Percentiles rank a stretch among this genome's conserved stretches.
These are phyloP conservation scores for Ridgeia piscesae DNA, from an alignment of 1,140 invertebrate genomes.

Conservation along the genomic window DNA sequence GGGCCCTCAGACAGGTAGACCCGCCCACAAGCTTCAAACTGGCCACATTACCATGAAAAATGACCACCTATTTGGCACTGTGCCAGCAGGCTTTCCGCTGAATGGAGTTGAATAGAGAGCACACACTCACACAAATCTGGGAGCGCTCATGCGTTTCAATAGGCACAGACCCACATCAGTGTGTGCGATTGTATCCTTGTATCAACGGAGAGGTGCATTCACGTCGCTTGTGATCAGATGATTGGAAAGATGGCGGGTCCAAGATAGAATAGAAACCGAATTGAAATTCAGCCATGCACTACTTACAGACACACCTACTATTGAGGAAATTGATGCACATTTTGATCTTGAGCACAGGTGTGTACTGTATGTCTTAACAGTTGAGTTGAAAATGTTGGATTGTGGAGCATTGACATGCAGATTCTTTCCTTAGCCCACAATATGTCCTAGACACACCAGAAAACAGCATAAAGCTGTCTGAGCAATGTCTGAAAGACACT, in stretches of 20 bases:
- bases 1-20: background rate
- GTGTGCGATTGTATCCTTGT: background rate
- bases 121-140: background rate
- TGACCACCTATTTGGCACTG: background rate
- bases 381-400: background rate
- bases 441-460: background rate
- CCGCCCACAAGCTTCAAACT: background rate
- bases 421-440: background rate
- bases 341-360: background rate
- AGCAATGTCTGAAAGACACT: background rate
- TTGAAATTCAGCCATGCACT: background rate
- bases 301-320: slow-evolving; percentile 1
- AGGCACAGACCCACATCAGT: background rate
- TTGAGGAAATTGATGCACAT: background rate
- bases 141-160: background rate
- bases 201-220: background rate
- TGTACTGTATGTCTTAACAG: background rate
- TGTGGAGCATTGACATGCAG: background rate
- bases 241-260: background rate
- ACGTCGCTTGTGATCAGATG: background rate
- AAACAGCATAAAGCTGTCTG: background rate
- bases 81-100: background rate
- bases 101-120: background rate
- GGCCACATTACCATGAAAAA: background rate
- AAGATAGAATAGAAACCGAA: background rate